These are phyloP conservation scores for Notothenia coriiceps DNA, from an alignment of 2,113 vertebrate species.

Conservation along the genomic window DNA sequence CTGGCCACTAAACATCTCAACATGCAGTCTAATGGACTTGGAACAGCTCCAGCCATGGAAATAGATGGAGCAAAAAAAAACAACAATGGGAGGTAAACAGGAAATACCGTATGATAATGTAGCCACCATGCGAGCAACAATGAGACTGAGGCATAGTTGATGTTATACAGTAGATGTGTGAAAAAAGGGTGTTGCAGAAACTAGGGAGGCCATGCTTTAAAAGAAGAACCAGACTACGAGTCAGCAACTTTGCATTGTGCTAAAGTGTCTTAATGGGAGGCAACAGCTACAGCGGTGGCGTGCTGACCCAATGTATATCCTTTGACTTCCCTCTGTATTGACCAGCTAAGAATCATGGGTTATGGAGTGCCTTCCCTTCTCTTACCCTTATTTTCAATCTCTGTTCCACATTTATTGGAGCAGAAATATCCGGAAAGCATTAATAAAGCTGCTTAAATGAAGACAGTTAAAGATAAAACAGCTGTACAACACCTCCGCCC, in stretches of 20 bases:
- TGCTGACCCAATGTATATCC: neutral
- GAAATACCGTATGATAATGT: conserved; percentile 34
- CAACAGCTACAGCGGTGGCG: neutral
- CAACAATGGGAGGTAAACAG: conserved; percentile 15
- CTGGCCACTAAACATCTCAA: conserved; percentile 53
- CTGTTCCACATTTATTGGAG: conserved; percentile 5
- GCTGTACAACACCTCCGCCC: conserved; percentile 52
- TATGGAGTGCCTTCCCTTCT: neutral
- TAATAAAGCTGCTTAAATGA: conserved; percentile 16
- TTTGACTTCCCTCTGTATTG: conserved; percentile 16
- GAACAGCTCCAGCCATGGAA: conserved; percentile 21
- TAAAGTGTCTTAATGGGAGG: neutral
- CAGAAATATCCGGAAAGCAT: neutral
- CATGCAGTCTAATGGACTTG: conserved; percentile 47
- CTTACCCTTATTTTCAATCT: neutral
- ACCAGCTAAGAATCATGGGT: neutral
- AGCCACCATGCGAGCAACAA: conserved; percentile 2
- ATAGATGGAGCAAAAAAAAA: conserved; percentile 26
- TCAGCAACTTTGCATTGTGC: conserved; percentile 9
- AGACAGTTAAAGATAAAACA: conserved; percentile 41
- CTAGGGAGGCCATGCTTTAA: neutral
- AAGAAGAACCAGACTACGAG: neutral
- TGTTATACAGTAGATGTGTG: neutral
- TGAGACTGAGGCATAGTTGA: neutral
- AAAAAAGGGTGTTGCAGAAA: neutral